These are phyloP conservation scores for Thunnus thynnus DNA, from an alignment of 2,113 vertebrate genomes.

Conservation along the genomic window DNA sequence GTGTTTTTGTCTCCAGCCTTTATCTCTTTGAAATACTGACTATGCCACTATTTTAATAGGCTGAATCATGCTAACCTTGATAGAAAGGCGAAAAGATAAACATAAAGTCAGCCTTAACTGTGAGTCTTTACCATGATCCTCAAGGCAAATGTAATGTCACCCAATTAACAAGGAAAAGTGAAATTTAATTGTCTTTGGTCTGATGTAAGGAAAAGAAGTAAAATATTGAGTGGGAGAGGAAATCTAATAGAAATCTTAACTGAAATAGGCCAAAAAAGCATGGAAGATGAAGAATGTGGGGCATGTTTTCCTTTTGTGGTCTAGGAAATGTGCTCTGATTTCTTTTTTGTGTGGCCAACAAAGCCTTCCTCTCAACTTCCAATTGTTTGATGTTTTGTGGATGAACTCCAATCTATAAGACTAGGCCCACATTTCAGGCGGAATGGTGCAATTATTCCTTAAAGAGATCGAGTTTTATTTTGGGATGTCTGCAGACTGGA, in stretches of 20 bases:
- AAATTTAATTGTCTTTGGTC: background rate
- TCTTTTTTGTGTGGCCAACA: constrained; percentile 47
- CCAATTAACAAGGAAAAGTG: background rate
- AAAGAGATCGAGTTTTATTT: constrained; percentile 6
- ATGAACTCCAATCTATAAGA: constrained; percentile 40
- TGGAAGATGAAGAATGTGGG: constrained; percentile 47
- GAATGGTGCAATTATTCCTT: constrained; percentile 9
- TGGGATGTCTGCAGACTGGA: background rate
- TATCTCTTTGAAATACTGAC: background rate
- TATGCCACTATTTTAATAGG: background rate
- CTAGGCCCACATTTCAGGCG: constrained; percentile 14
- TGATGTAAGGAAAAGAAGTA: constrained; percentile 8
- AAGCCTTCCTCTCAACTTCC: constrained; percentile 39
- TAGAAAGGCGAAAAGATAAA: background rate
- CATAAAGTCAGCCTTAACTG: background rate
- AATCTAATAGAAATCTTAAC: constrained; percentile 26
- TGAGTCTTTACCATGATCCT: background rate
- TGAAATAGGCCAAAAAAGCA: constrained; percentile 21
- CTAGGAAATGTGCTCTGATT: constrained; percentile 52
- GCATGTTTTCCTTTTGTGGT: constrained; percentile 55
- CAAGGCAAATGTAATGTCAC: background rate
- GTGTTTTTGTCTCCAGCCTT: constrained; percentile 4
- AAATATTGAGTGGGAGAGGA: constrained; percentile 12
- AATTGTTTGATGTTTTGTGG: constrained; percentile 65
- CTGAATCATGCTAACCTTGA: background rate